Conservation (phyloP, 2,113 vertebrate genomes). For the Stigmatopora nigra region DNA sequence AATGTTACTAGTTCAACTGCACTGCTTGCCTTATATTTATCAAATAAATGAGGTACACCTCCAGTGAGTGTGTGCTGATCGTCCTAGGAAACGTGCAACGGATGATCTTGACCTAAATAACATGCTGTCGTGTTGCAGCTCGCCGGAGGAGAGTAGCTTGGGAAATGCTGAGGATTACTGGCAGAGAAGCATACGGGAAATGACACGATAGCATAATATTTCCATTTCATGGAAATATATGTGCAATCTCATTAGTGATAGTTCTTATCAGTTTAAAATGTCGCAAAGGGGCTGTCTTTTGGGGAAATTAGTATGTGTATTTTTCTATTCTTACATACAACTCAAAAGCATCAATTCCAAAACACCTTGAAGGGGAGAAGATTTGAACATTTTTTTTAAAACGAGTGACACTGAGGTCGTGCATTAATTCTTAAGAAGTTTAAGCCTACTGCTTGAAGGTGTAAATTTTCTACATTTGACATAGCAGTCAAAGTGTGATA, state of each 20-base stretch:
- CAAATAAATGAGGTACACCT: slow-evolving; percentile 28
- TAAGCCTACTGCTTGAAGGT: background rate
- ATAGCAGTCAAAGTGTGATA: slow-evolving; percentile 5
- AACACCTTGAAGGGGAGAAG: background rate
- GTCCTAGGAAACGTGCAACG: slow-evolving; percentile 23
- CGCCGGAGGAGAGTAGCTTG: slow-evolving; percentile 5
- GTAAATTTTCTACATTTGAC: background rate
- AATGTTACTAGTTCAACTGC: slow-evolving; percentile 2
- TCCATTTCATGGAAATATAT: background rate
- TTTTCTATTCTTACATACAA: background rate
- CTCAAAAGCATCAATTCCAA: background rate
- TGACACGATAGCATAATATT: background rate
- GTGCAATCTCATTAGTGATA: background rate
- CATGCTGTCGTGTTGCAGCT: background rate
- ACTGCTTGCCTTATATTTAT: slow-evolving; percentile 17
- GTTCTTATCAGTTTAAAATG: background rate
- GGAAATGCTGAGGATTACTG: background rate
- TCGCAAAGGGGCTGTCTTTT: background rate
- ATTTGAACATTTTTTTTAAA: background rate
- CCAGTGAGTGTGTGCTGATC: slow-evolving; percentile 20
- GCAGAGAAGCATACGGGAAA: background rate
- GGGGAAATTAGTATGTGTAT: background rate
- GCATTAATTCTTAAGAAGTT: background rate
- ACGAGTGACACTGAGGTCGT: background rate
- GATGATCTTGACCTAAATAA: slow-evolving; percentile 41